A percentile compares a stretch with the other conserved stretches of the same genome.
These are phyloP conservation scores for Schizopygopsis pylzovi DNA, from an alignment of 2,797 vertebrate genomes.

Conservation along the genomic window DNA sequence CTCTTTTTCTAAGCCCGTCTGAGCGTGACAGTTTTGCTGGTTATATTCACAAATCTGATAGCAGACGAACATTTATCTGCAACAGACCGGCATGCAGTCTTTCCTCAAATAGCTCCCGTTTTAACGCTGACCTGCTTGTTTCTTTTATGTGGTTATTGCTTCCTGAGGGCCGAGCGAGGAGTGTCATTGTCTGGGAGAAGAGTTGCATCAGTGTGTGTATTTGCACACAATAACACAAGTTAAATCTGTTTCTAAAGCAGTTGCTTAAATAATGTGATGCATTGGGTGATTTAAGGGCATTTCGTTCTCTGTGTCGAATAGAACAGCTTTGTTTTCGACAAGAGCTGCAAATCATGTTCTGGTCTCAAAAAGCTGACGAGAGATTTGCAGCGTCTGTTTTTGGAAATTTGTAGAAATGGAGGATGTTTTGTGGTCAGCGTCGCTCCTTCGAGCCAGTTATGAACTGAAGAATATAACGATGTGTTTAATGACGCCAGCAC, in stretches of 20 bases:
- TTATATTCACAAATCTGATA: background rate
- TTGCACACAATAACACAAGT: background rate
- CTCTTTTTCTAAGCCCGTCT: slow-evolving; percentile 11
- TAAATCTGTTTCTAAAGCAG: slow-evolving; percentile 22
- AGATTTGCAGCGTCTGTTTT: slow-evolving; percentile 22
- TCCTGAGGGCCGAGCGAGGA: background rate
- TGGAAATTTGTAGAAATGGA: background rate
- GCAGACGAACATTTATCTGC: slow-evolving; percentile 12
- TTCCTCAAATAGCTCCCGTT: slow-evolving; percentile 2
- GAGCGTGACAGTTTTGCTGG: slow-evolving; percentile 13
- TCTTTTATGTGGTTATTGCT: slow-evolving; percentile 21
- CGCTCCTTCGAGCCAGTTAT: background rate
- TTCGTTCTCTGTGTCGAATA: background rate
- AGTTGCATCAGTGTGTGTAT: background rate
- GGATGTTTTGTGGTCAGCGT: background rate
- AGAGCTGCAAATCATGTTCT: background rate
- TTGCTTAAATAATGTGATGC: slow-evolving; percentile 1
- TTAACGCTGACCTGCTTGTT: background rate
- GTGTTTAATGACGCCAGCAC: background rate
- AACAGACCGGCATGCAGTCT: background rate
- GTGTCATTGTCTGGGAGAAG: slow-evolving; percentile 15
- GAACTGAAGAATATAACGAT: background rate
- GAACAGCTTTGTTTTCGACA: background rate
- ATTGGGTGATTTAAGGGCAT: background rate
- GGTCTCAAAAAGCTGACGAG: background rate